Base-by-base conservation (phyloP, 37 sponge, comb jelly and placozoan species). In the Eunapius fragilis region DNA sequence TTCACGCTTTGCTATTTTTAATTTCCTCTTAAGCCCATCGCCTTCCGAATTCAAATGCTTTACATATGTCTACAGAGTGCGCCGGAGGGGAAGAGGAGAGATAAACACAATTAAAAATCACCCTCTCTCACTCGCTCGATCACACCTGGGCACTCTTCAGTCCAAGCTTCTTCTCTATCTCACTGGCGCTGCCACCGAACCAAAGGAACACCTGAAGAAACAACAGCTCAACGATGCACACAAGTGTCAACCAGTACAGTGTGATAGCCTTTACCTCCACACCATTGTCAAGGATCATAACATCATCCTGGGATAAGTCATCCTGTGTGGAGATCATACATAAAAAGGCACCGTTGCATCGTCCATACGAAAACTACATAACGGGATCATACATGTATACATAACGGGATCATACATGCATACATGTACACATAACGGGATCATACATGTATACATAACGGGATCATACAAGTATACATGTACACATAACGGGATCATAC, bases 281-380 rank as follows among this genome's bases (percentile, higher is more conserved):
- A 6, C 99, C 99, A 37, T 71, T 93, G 73, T 99, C 99, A 77
- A 99, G 83, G 19, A 99, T 84, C 97, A 99, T 97, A 26, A 94
- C 97, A 89, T 99, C 99, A 74, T 99, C 97, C 35, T 96, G 87
- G 25, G 87, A 89, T 31, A 99, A 75, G 48, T 97, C 96, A 74
- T 89, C 97, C 97, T 96, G 72, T 27, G 38, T 10, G 36, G 13
- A 19, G 41, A 41, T 41, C 3, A n/a, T n/a, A n/a, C n/a, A n/a
- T n/a, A n/a, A n/a, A n/a, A n/a, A n/a, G n/a, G n/a, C n/a, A n/a
- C n/a, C n/a, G n/a, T n/a, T n/a, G n/a, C n/a, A n/a, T n/a, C n/a
- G n/a, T n/a, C n/a, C n/a, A n/a, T n/a, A n/a, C n/a, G n/a, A n/a
- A n/a, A n/a, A n/a, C n/a, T n/a, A n/a, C n/a, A n/a, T n/a, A n/a